A percentile compares a stretch with the other conserved stretches of the same genome.
These are phyloP conservation scores for Drosophila orosa DNA, from an alignment of 1,140 invertebrate species.

Conservation along the genomic window DNA sequence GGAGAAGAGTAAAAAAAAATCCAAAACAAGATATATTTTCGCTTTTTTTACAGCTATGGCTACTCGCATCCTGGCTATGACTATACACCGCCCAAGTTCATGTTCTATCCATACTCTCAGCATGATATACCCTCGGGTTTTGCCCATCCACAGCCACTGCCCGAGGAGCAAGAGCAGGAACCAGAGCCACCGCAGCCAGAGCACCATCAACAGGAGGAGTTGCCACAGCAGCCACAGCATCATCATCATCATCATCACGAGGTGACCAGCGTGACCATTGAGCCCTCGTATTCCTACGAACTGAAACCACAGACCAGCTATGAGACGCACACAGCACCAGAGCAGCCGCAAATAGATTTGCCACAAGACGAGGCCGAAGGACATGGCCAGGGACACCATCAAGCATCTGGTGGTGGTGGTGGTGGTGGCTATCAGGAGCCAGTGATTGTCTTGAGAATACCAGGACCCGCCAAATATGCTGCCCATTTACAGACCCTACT, in stretches of 20 bases:
- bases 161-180: conserved; percentile 22
- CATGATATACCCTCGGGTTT: conserved; percentile 64
- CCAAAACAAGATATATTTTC: not conserved
- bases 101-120: conserved; percentile 83
- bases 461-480: conserved; percentile 81
- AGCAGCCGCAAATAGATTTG: conserved; percentile 75
- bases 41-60: conserved; percentile 66
- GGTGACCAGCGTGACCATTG: conserved; percentile 77
- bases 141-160: conserved; percentile 24
- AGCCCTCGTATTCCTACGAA: conserved; percentile 83
- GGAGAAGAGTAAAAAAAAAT: not conserved
- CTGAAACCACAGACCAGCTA: conserved; percentile 79
- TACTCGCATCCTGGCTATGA: conserved; percentile 73
- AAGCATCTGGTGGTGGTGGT: conserved; percentile 29
- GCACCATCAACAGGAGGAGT: conserved; percentile 8
- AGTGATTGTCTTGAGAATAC: conserved; percentile 80
- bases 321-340: conserved; percentile 45
- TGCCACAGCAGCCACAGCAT: conserved; percentile 18
- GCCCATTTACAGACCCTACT: conserved; percentile 79
- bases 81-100: conserved; percentile 79
- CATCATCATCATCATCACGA: conserved; percentile 36
- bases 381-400: conserved; percentile 5
- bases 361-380: conserved; percentile 51
- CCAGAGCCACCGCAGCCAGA: no score
- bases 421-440: conserved; percentile 70